Conservation (phyloP, 1,140 invertebrate genomes). For the Belonocnema kinseyi region DNA sequence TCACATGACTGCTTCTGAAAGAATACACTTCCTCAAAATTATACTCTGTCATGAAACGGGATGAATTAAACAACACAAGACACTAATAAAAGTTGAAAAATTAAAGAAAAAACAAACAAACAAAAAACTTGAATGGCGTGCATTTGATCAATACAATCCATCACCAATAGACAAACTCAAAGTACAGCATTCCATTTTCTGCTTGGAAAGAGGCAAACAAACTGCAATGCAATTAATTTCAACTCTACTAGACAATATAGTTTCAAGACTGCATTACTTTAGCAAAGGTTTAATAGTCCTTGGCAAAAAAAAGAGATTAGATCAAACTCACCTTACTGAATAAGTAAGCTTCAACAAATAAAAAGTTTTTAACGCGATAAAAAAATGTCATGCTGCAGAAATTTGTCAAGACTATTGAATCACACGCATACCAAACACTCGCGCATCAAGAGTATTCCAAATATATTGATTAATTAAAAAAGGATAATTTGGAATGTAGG, state of each 20-base stretch:
- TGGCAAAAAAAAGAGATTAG: constrained; percentile 29
- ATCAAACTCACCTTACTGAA: constrained; percentile 16
- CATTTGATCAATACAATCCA: constrained; percentile 64
- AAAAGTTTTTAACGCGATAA: constrained; percentile 23
- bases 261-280: constrained; percentile 20
- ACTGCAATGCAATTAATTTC: constrained; percentile 43
- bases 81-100: constrained; percentile 33
- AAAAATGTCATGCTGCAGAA: constrained; percentile 40
- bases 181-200: constrained; percentile 45
- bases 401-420: constrained; percentile 33
- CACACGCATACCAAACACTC: constrained; percentile 59
- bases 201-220: constrained; percentile 48
- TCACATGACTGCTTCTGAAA: neutral
- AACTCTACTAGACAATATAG: constrained; percentile 34
- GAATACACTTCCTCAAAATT: neutral
- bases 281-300: constrained; percentile 10
- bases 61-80: constrained; percentile 12
- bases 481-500: constrained; percentile 41
- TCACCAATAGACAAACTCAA: constrained; percentile 61
- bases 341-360: constrained; percentile 20
- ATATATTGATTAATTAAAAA: constrained; percentile 43
- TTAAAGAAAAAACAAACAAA: constrained; percentile 23
- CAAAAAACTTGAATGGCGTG: constrained; percentile 37
- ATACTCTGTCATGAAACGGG: neutral
- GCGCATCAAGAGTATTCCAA: constrained; percentile 48